These are phyloP conservation scores for Drosophila subobscura DNA, from an alignment of 1,140 invertebrate species.

Conservation along the genomic window DNA sequence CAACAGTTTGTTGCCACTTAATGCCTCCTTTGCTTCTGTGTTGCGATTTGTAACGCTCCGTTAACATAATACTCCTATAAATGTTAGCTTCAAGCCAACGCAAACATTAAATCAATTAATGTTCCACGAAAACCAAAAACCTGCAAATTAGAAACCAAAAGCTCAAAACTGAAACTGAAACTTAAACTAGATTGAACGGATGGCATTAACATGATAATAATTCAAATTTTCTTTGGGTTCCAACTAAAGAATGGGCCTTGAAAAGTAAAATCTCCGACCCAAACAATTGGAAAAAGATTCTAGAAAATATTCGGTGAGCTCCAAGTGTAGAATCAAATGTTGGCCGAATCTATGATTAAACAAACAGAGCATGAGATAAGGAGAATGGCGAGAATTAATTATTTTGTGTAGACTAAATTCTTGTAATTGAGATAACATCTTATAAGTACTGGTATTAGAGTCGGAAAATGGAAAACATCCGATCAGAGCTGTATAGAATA, in stretches of 20 bases:
- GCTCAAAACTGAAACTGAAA: slow-evolving; percentile 19
- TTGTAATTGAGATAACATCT: too few relatives aligned
- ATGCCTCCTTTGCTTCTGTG: slow-evolving; percentile 31
- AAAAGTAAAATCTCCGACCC: not conserved
- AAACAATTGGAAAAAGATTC: not conserved
- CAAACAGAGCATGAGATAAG: too few relatives aligned
- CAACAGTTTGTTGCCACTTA: slow-evolving; percentile 74
- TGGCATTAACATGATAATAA: slow-evolving; percentile 38
- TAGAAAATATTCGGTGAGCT: not conserved
- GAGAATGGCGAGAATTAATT: too few relatives aligned
- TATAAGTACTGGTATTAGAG: too few relatives aligned
- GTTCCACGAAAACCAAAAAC: slow-evolving; percentile 43
- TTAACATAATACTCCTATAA: slow-evolving; percentile 58
- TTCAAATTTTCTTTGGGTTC: not conserved
- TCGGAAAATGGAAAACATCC: too few relatives aligned
- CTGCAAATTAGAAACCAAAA: slow-evolving; percentile 47
- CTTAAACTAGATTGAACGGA: slow-evolving; percentile 57
- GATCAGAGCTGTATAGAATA: too few relatives aligned
- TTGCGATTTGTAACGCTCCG: slow-evolving; percentile 66
- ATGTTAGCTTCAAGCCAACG: slow-evolving; percentile 29
- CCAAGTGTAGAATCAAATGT: too few relatives aligned
- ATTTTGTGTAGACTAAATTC: too few relatives aligned
- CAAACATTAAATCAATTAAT: slow-evolving; percentile 75
- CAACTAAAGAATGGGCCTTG: slow-evolving; percentile 1
- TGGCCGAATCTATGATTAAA: too few relatives aligned